These are phyloP conservation scores for Patiria pectinifera DNA, from an alignment of 53 echinoderm and acorn worm species.

Conservation along the genomic window DNA sequence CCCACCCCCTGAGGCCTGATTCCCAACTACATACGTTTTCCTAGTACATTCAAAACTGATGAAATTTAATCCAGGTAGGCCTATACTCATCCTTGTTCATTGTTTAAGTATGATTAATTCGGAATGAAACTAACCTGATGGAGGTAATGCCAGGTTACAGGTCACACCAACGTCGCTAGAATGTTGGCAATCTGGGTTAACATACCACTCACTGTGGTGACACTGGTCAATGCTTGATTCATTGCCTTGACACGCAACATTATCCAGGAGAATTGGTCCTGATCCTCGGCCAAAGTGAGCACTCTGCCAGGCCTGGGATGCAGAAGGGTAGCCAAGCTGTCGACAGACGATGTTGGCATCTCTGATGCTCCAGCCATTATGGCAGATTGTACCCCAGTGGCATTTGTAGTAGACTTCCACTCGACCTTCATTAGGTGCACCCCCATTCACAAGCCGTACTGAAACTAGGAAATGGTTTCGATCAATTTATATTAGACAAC, in stretches of 20 bases:
- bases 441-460: conserved; percentile 3
- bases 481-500: neutral
- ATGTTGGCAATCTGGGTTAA: conserved; percentile 27
- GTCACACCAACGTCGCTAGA: conserved; percentile 52
- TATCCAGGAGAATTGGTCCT: conserved; percentile 45
- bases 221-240: conserved; percentile 42
- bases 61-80: no score
- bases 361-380: neutral
- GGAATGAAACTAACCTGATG: neutral
- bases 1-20: no score
- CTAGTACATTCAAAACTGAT: no score
- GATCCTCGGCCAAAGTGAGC: conserved; percentile 54
- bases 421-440: neutral
- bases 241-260: conserved; percentile 37
- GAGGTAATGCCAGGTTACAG: neutral
- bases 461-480: neutral
- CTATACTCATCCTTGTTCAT: no score
- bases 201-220: conserved; percentile 16
- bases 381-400: neutral
- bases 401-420: neutral
- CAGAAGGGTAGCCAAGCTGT: conserved; percentile 55
- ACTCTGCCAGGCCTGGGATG: neutral
- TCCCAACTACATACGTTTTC: no score
- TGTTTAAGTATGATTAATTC: neutral
- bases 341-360: conserved; percentile 62